Percentiles rank a stretch among this genome's conserved stretches.
phyloP scores from a whole-genome alignment of 2,797 vertebrate species.

The Philypnodon macrostomus region DNA sequence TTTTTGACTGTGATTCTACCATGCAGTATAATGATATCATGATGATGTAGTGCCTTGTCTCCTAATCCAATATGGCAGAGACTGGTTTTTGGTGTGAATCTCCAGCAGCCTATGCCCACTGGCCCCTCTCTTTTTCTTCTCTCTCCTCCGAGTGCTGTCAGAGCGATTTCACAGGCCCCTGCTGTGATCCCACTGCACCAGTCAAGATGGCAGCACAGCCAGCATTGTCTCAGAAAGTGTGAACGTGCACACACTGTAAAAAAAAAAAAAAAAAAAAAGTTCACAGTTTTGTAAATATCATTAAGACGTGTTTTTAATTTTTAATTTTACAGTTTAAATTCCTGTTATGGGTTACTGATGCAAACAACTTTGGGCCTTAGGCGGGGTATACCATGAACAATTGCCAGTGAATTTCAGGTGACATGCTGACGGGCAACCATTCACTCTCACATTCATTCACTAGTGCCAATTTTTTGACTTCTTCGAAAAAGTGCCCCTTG shows the following conservation, averaged over 20 bases:
- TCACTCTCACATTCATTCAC: too few relatives aligned
- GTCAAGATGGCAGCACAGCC: conserved; percentile 9
- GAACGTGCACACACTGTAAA: not conserved
- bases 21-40: not conserved
- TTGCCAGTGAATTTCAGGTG: too few relatives aligned
- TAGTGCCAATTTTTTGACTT: too few relatives aligned
- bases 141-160: conserved; percentile 21
- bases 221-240: conserved; percentile 1
- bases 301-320: too few relatives aligned
- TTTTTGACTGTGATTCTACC: not conserved
- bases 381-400: too few relatives aligned
- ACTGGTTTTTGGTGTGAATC: conserved; percentile 8
- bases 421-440: too few relatives aligned
- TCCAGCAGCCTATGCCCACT: conserved; percentile 19
- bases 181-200: conserved; percentile 10
- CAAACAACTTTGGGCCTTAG: too few relatives aligned
- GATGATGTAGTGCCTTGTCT: conserved; percentile 11
- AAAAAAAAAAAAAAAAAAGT: not conserved
- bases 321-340: too few relatives aligned
- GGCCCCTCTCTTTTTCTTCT: too few relatives aligned
- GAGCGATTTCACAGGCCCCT: conserved; percentile 21
- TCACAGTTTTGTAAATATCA: not conserved
- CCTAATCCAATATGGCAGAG: conserved; percentile 7
- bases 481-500: too few relatives aligned
- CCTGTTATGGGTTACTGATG: too few relatives aligned